phyloP scores from a whole-genome alignment of 2,888 invertebrate species.

The Drosophila diplacantha region DNA sequence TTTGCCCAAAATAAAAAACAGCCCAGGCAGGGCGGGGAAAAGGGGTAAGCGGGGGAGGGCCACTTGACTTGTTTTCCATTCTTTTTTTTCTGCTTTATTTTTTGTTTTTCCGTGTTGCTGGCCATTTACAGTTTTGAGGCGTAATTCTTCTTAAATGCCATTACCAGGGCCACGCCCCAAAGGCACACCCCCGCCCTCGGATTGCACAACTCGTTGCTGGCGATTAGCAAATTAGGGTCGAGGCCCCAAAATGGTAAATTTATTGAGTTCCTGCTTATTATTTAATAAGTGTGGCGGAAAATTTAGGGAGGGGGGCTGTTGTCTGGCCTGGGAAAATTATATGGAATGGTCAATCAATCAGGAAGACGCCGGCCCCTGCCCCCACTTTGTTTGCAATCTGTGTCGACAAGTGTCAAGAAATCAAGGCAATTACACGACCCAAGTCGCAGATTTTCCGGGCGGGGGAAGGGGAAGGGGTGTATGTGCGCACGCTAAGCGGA shows the following conservation, averaged over 20 bases:
- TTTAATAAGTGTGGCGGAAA: slow-evolving; percentile 25
- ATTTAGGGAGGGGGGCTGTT: no score
- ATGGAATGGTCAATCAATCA: slow-evolving; percentile 34
- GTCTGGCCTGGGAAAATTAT: no score
- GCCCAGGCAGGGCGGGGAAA: slow-evolving; percentile 11
- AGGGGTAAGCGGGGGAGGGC: slow-evolving; percentile 6
- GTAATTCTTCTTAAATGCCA: slow-evolving; percentile 64
- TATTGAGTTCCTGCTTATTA: slow-evolving; percentile 28
- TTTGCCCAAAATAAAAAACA: slow-evolving; percentile 55
- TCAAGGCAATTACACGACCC: slow-evolving; percentile 48
- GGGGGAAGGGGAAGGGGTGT: slow-evolving; percentile 6
- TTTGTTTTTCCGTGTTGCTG: slow-evolving; percentile 1
- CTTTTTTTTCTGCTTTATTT: not conserved
- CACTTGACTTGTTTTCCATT: slow-evolving; percentile 41
- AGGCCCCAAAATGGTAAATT: slow-evolving; percentile 32
- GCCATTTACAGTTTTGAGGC: slow-evolving; percentile 72
- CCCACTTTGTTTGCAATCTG: slow-evolving; percentile 34
- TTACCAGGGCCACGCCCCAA: slow-evolving; percentile 56
- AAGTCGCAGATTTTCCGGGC: slow-evolving; percentile 9
- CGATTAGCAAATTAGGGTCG: slow-evolving; percentile 57
- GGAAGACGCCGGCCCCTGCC: not conserved
- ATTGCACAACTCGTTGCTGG: slow-evolving; percentile 60
- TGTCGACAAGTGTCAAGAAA: slow-evolving; percentile 51
- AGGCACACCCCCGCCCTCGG: slow-evolving; percentile 26
- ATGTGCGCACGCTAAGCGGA: slow-evolving; percentile 27